Base-by-base conservation (phyloP, 2,113 vertebrate genomes). In the Indicator maculatus region DNA sequence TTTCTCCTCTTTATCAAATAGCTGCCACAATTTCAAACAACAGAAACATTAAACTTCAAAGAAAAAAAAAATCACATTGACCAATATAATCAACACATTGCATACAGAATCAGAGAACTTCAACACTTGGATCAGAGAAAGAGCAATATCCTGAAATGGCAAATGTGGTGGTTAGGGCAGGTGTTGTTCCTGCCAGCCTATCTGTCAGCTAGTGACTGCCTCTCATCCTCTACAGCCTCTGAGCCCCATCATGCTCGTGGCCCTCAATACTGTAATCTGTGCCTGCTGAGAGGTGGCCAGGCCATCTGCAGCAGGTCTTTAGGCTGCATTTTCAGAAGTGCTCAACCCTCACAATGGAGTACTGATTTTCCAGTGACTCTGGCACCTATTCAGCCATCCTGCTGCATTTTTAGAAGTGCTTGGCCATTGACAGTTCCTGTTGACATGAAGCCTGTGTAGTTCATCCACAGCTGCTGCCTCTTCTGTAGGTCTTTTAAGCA, bases 381-480 rank as follows among this genome's bases (percentile, higher is more conserved):
- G 94, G 93, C 93, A 69, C 76, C 53, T 28, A 9, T 64, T 96
- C 93, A 94, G 92, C 52, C 47, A 15, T 53, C 85, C 53, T 36
- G 21, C 59, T 47, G 67, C 82, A 83, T 94, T 86, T 88, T 58
- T 85, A 81, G 12, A 72, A 94, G 79, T 61, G 73, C 82, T 94
- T 95, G 90, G 88, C 94, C 91, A 71, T 8, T 16, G 90, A 58
- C 72, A 61, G 83, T 94, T 95, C 95, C 91, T 96, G 89, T 39
- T 89, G 87, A 88, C 65, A 71, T 33, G 30, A 59, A 63, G 39
- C 7, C 69, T 60, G 17, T 33, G 59, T 84, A 52, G 17, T 72
- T 91, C 71, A 88, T 81, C 69, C 58, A 39, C 94, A 96, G 94
- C 96, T 95, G 96, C 24, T 84, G 36, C 89, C 94, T 90, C 94